Base-by-base conservation (phyloP, 2,797 vertebrate genomes). In the Acridotheres tristis region DNA sequence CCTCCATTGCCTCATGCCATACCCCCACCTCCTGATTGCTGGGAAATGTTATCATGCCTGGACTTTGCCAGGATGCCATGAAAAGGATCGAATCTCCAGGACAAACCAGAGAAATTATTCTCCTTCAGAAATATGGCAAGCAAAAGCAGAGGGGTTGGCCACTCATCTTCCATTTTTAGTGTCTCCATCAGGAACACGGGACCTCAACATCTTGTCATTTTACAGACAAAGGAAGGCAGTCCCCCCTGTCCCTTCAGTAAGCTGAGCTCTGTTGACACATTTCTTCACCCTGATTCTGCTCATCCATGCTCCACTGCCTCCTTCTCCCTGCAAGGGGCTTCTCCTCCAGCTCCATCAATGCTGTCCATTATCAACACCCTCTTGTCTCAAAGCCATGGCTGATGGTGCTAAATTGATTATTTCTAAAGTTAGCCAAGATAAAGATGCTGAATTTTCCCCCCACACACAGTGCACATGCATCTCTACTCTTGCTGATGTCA, bases 11-110 rank as follows among this genome's bases (percentile, higher is more conserved):
- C 55, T 73, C 40, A 8, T 14, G 54, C 36, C 43, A 23, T 8
- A 13, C 1, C 3, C 12, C 32, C 53, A 40, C 5, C 30, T 55
- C 19, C 65, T 10, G 32, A 42, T 11, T 63, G 7, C 12, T 53
- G 55, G 47, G 38, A 1, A 8, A 34, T 23, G 10, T 17, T 34
- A 8, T 5, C 26, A 4, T 3, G 10, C 23, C 50, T 74, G n/a
- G 22, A 9, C 25, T 53, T 45, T 48, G 27, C 47, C 32, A 51
- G 26, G 29, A 32, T 25, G 43, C 48, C 3, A 4, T 0, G 0
- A 23, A 5, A 45, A 62, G 18, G 34, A 19, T 32, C 27, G 16
- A n/a, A 74, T 36, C 16, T 50, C 32, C 25, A 30, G 13, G 14
- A 62, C 26, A 59, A 88, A 58, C 11, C 53, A 23, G 5, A 48